Percentiles rank a stretch among this genome's conserved stretches.
These are phyloP conservation scores for Huso huso DNA, from an alignment of 2,797 vertebrate genomes.

Conservation along the genomic window DNA sequence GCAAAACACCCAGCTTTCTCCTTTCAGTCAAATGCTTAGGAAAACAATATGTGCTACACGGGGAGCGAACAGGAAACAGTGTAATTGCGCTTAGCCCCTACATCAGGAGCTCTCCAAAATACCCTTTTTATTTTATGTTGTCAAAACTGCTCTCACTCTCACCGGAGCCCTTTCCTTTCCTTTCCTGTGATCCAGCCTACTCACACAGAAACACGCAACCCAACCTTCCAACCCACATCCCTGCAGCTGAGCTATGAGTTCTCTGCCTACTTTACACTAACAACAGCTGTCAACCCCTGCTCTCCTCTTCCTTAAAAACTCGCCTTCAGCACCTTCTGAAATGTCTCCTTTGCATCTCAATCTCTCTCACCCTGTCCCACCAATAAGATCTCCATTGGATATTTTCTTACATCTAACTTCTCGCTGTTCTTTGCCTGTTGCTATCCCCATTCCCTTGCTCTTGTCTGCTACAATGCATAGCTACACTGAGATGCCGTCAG, in stretches of 20 bases:
- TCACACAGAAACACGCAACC: neutral
- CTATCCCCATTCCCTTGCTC: no score
- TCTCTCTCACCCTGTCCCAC: conserved; percentile 9
- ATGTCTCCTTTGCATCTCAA: conserved; percentile 7
- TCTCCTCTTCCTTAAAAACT: neutral
- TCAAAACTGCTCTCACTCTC: no score
- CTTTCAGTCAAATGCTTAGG: neutral
- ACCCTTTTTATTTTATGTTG: neutral
- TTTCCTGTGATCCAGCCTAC: neutral
- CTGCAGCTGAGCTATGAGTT: neutral
- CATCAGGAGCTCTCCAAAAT: neutral
- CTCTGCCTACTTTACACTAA: neutral
- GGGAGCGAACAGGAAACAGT: neutral
- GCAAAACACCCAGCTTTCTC: neutral
- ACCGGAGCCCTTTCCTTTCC: no score
- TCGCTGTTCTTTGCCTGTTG: no score
- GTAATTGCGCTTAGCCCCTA: neutral
- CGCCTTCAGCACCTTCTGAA: conserved; percentile 8
- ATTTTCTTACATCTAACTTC: no score
- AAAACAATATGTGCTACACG: neutral
- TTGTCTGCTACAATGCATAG: no score
- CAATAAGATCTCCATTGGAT: conserved; percentile 1
- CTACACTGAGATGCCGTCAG: no score
- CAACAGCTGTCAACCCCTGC: neutral
- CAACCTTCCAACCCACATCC: neutral